These are phyloP conservation scores for Dreissena polymorpha DNA, from an alignment of 1,140 invertebrate genomes.

Conservation along the genomic window DNA sequence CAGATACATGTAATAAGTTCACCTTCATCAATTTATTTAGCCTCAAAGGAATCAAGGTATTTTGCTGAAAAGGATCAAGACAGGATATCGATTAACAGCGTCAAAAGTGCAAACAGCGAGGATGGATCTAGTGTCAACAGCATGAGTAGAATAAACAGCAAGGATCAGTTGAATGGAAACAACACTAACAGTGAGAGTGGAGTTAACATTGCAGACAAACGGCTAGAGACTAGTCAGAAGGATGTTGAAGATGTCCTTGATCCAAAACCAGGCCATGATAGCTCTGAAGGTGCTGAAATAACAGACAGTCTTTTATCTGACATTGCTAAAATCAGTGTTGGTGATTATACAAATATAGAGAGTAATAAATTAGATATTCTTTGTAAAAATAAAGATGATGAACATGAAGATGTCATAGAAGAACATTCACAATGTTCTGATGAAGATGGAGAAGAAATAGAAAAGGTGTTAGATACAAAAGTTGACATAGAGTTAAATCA, in stretches of 20 bases:
- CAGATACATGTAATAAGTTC: too few species aligned
- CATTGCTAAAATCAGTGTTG: not conserved
- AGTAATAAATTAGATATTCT: not conserved
- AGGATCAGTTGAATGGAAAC: too few species aligned
- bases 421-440: not conserved
- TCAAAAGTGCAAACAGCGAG: conserved; percentile 24
- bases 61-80: too few species aligned
- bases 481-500: not conserved
- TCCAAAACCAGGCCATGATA: not conserved
- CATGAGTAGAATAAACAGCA: too few species aligned
- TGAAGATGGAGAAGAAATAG: not conserved
- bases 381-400: not conserved
- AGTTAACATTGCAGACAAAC: not conserved
- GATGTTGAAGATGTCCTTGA: not conserved
- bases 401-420: not conserved
- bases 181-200: too few species aligned
- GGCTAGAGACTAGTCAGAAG: not conserved
- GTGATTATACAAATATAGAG: not conserved
- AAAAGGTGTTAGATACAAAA: not conserved
- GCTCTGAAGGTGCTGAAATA: not conserved
- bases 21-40: too few species aligned
- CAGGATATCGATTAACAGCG: conserved; percentile 9
- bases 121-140: too few species aligned
- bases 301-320: not conserved
- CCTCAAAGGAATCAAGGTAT: too few species aligned